phyloP scores from a whole-genome alignment of 2,113 vertebrate genomes.

The Tringa solitaria region DNA sequence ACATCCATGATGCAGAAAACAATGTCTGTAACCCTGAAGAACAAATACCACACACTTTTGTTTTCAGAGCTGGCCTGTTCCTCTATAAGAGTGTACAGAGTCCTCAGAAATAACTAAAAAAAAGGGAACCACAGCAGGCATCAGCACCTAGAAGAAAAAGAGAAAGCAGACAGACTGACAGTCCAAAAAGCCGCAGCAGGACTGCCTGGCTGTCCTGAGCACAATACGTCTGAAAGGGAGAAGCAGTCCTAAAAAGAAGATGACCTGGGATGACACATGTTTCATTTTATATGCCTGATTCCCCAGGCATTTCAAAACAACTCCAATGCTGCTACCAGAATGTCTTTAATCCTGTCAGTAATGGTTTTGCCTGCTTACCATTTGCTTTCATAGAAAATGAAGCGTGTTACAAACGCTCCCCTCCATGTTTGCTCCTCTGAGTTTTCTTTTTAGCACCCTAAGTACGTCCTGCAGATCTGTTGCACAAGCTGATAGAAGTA shows the following conservation, averaged over 20 bases:
- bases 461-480: not conserved
- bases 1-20: not conserved
- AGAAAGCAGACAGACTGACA: not conserved
- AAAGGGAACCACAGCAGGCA: not conserved
- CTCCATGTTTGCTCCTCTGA: not conserved
- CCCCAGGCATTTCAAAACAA: not conserved
- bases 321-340: not conserved
- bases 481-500: not conserved
- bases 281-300: not conserved
- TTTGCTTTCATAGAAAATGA: constrained; percentile 23
- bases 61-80: not conserved
- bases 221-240: not conserved
- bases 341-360: not conserved
- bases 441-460: not conserved
- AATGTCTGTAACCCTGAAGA: not conserved
- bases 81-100: not conserved
- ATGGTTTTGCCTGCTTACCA: not conserved
- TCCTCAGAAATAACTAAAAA: not conserved
- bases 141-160: not conserved
- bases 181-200: not conserved
- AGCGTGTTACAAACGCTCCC: not conserved
- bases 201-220: not conserved
- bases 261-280: not conserved
- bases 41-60: not conserved
- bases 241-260: not conserved